Evolutionary conservation across 2,888 invertebrate species (phyloP), one percentile per base, ranked within the genome.

Genomic region (Rosalia funebris): DNA sequence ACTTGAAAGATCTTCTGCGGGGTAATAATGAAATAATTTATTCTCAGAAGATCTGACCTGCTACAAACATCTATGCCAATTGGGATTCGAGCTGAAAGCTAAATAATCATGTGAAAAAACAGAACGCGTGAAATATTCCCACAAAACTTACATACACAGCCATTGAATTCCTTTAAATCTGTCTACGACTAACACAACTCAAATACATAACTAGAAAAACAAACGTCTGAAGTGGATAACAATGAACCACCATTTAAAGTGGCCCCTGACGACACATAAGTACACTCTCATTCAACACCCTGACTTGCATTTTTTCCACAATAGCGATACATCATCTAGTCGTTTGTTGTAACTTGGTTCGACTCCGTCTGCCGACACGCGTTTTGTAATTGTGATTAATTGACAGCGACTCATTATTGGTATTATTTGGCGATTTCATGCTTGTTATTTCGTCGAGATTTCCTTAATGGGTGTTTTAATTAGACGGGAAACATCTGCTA

Each of bases 291-390:
- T 76, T 74, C 72, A 67, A 52, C 61, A 62, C 59, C 61, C 70
- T 77, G 77, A 77, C 73, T 76, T 75, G 77, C 77, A 74, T 57
- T 72, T 75, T 73, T 69, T 55, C 62, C 2, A 55, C 68, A 60
- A 66, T 53, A 70, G 65, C 71, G 71, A 74, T 71, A 71, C 66
- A 65, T 70, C 69, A 68, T 66, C 63, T 62, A 67, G 67, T 66
- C 68, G 71, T 71, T 72, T 68, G 66, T 65, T 66, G 66, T 70
- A 72, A 71, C 68, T 69, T 68, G 65, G 65, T 60, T 58, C 62
- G 56, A 66, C 66, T 60, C 60, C 60, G 60, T 57, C 54, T 55
- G 66, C 71, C 68, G 70, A 68, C 67, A 64, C 71, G 69, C 68
- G 70, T 70, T 70, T 70, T 63, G 57, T 71, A 71, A 72, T 71